phyloP scores from a whole-genome alignment of 2,113 vertebrate species.

The Melanerpes aurifrons region DNA sequence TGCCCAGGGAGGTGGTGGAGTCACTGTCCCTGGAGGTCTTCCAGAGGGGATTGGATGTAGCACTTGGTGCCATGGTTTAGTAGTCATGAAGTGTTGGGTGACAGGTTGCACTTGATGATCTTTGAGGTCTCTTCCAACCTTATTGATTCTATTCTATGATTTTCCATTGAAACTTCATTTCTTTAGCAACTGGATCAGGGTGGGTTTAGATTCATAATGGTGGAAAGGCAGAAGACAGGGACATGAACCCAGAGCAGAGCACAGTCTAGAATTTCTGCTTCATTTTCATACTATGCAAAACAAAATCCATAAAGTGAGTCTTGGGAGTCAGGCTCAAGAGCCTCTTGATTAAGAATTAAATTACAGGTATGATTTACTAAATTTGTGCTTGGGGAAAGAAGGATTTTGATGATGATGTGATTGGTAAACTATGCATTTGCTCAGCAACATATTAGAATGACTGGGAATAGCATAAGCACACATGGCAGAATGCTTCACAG shows the following conservation, averaged over 20 bases:
- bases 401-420: slow-evolving; percentile 43
- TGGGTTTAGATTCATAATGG: neutral
- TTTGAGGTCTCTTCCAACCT: too few relatives aligned
- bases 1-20: too few relatives aligned
- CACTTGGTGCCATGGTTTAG: too few relatives aligned
- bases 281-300: slow-evolving; percentile 43
- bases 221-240: neutral
- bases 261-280: slow-evolving; percentile 21
- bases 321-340: slow-evolving; percentile 64
- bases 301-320: slow-evolving; percentile 55
- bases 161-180: neutral
- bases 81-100: too few relatives aligned
- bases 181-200: neutral
- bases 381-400: slow-evolving; percentile 67
- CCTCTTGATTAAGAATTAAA: slow-evolving; percentile 76
- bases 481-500: neutral
- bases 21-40: too few relatives aligned
- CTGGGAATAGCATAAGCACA: slow-evolving; percentile 1
- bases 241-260: neutral
- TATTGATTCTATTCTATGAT: neutral
- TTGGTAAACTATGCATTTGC: slow-evolving; percentile 38
- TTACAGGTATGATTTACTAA: slow-evolving; percentile 69
- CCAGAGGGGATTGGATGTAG: too few relatives aligned
- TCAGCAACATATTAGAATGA: slow-evolving; percentile 39
- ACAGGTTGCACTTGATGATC: too few relatives aligned